Evolutionary conservation across 2,888 invertebrate species (phyloP).

Genomic region (Stictocephala bisonia): DNA sequence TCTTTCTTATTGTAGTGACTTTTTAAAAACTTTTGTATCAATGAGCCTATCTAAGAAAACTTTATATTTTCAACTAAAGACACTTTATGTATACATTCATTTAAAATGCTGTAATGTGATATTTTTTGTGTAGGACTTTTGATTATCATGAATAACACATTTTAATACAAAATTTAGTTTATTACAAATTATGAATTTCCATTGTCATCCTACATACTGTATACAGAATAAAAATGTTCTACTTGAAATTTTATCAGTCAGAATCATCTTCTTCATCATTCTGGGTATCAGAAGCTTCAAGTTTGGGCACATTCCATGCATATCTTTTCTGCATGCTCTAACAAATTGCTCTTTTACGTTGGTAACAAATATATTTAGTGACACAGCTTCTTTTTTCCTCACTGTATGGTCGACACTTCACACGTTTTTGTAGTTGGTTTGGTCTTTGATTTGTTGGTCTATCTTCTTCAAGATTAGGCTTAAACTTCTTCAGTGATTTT

Average conservation of each 20-base stretch:
- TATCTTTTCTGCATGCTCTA: constrained; percentile 2
- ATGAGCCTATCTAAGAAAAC: no score
- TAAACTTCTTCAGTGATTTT: constrained; percentile 4
- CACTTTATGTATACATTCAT: no score
- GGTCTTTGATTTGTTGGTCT: neutral
- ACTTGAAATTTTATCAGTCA: neutral
- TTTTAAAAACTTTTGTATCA: no score
- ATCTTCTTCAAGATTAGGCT: neutral
- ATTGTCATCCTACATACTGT: no score
- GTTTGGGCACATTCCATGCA: neutral
- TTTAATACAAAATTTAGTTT: neutral
- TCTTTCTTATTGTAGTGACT: no score
- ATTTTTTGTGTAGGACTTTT: no score
- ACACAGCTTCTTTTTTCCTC: neutral
- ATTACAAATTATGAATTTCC: no score
- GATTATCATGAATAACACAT: neutral
- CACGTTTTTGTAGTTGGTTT: neutral
- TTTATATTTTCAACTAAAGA: no score
- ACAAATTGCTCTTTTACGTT: constrained; percentile 2
- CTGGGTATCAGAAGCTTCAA: neutral
- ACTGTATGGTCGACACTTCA: neutral
- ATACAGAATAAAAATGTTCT: no score
- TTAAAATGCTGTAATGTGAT: no score
- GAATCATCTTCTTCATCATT: neutral
- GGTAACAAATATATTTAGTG: constrained; percentile 7